These are phyloP conservation scores for Nowickia ferox DNA, from an alignment of 2,888 invertebrate genomes.

Conservation along the genomic window DNA sequence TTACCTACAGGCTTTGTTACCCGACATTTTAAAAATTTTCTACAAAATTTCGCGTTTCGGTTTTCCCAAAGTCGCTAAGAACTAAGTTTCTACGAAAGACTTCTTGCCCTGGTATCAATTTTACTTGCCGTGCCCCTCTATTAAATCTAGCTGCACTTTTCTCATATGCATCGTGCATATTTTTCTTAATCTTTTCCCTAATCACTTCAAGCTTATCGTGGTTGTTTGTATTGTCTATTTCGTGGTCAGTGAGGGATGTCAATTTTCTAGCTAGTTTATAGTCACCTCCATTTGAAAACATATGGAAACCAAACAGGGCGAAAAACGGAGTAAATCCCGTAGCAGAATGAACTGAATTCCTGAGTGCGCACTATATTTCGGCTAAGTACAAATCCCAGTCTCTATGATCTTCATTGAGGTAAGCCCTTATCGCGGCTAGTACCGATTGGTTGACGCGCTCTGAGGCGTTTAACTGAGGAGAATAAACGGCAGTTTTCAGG, in stretches of 20 bases:
- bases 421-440: slow-evolving; percentile 71
- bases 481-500: slow-evolving; percentile 74
- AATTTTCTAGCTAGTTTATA: not conserved
- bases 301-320: not conserved
- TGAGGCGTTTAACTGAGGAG: no score
- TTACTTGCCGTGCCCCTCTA: no score
- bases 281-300: not conserved
- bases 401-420: no score
- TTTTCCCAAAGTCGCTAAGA: not conserved
- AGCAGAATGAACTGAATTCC: slow-evolving; percentile 12
- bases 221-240: not conserved
- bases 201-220: no score
- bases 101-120: no score
- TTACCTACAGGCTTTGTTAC: not conserved
- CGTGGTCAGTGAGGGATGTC: not conserved
- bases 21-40: not conserved
- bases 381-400: slow-evolving; percentile 19
- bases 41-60: not conserved
- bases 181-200: no score
- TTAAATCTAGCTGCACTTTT: no score
- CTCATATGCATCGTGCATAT: no score
- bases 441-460: no score
- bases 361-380: slow-evolving; percentile 55
- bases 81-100: not conserved
- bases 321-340: not conserved